Conservation (phyloP, 2,888 invertebrate species). For the Nomada fabriciana region DNA sequence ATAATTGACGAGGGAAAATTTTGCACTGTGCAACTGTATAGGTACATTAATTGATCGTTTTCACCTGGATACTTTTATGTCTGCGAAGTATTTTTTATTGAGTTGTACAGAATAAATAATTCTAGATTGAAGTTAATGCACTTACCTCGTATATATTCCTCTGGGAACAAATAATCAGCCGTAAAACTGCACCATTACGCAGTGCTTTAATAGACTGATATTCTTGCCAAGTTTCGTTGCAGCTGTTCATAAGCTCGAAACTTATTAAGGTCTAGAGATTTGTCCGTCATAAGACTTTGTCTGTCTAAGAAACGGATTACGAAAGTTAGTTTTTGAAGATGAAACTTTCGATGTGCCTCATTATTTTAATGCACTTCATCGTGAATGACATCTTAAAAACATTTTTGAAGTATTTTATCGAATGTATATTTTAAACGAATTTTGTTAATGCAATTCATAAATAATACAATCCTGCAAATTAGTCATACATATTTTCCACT, state of each 20-base stretch:
- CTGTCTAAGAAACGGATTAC: conserved; percentile 20
- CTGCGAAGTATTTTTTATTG: neutral
- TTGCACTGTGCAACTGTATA: no score
- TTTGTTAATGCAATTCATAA: neutral
- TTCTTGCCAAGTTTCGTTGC: conserved; percentile 25
- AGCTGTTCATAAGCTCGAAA: conserved; percentile 20
- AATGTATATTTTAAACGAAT: neutral
- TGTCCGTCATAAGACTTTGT: conserved; percentile 22
- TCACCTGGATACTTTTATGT: neutral
- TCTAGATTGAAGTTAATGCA: neutral
- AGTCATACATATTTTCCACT: neutral
- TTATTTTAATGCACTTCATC: neutral
- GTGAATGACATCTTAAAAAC: neutral
- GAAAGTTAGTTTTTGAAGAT: conserved; percentile 23
- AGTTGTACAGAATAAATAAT: neutral
- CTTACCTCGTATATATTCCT: neutral
- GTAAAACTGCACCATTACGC: conserved; percentile 11
- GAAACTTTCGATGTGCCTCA: neutral
- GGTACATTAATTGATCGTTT: no score
- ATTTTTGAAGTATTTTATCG: neutral
- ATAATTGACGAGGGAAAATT: no score
- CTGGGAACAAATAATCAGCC: neutral
- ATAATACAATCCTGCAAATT: neutral
- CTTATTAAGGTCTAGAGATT: conserved; percentile 27
- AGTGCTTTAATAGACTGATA: conserved; percentile 24